phyloP scores from a whole-genome alignment of 2,888 invertebrate genomes.

The Lepeophtheirus nordmannii region DNA sequence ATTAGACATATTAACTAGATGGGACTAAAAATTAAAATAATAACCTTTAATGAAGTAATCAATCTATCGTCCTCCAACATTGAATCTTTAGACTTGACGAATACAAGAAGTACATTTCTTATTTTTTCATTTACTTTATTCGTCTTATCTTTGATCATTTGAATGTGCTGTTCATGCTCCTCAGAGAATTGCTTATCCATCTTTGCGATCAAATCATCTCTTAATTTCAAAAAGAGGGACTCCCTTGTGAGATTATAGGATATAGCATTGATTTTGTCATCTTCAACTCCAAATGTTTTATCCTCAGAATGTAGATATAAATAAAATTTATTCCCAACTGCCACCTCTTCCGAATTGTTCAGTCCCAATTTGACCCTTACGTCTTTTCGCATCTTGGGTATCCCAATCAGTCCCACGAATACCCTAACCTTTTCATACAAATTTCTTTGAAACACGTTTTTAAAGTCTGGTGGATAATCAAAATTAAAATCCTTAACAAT shows the following conservation, averaged over 20 bases:
- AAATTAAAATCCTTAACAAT: conserved; percentile 11
- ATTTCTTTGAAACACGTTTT: conserved; percentile 12
- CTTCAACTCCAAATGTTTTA: background rate
- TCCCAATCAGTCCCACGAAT: conserved; percentile 23
- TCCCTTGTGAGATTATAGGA: background rate
- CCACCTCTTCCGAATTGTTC: background rate
- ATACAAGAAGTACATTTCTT: background rate
- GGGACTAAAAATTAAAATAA: background rate
- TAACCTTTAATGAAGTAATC: conserved; percentile 1
- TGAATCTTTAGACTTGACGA: background rate
- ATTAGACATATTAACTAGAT: no score
- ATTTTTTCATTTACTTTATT: background rate
- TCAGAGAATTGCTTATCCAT: background rate
- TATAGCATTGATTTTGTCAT: conserved; percentile 2
- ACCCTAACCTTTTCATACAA: conserved; percentile 18
- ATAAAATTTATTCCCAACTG: background rate
- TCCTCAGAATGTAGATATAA: background rate
- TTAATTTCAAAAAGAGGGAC: background rate
- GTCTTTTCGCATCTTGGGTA: conserved; percentile 21
- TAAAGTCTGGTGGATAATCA: conserved; percentile 10
- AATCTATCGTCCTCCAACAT: background rate
- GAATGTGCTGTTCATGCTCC: background rate
- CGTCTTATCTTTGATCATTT: background rate
- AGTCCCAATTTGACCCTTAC: background rate
- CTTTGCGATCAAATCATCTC: background rate